These are phyloP conservation scores for Sorex araneus DNA, from an alignment of 2,113 vertebrate genomes.

Conservation along the genomic window DNA sequence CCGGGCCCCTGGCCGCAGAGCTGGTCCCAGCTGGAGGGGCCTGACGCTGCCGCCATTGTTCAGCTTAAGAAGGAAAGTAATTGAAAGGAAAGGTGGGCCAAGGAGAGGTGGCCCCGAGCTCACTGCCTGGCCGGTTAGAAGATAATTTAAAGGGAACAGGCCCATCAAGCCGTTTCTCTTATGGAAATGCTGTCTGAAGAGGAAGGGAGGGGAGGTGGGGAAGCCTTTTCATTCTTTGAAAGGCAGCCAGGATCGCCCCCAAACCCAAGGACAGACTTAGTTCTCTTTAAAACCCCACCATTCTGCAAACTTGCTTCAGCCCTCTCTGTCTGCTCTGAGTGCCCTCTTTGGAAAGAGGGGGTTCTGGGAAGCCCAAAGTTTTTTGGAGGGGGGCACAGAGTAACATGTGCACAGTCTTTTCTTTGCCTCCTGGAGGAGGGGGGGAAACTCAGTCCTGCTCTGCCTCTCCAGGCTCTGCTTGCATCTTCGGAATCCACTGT, in stretches of 20 bases:
- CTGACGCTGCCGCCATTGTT: conserved; percentile 88
- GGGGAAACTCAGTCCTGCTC: background rate
- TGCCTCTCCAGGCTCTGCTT: background rate
- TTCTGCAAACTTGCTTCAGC: conserved; percentile 83
- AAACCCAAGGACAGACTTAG: conserved; percentile 83
- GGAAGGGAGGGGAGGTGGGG: conserved; percentile 80
- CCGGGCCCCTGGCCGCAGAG: conserved; percentile 89
- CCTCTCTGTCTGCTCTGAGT: conserved; percentile 74
- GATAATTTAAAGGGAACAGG: conserved; percentile 91
- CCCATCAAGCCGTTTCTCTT: conserved; percentile 90
- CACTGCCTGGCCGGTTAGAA: conserved; percentile 90
- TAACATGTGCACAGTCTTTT: background rate
- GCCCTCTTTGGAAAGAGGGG: background rate
- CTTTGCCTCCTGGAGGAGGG: background rate
- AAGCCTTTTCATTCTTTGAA: conserved; percentile 89
- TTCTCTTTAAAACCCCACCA: conserved; percentile 84
- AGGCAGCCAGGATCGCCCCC: conserved; percentile 68
- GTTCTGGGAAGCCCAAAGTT: background rate
- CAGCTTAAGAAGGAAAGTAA: conserved; percentile 90
- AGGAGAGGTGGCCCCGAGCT: conserved; percentile 87
- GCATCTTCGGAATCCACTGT: background rate
- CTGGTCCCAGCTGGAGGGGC: conserved; percentile 87
- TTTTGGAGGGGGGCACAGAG: background rate
- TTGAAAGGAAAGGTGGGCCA: conserved; percentile 92
- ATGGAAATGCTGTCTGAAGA: conserved; percentile 90